Percentiles rank a stretch among this genome's conserved stretches.
Evolutionary conservation across 2,888 invertebrate genomes (phyloP).

Genomic region (Nephrocerus scutellatus): DNA sequence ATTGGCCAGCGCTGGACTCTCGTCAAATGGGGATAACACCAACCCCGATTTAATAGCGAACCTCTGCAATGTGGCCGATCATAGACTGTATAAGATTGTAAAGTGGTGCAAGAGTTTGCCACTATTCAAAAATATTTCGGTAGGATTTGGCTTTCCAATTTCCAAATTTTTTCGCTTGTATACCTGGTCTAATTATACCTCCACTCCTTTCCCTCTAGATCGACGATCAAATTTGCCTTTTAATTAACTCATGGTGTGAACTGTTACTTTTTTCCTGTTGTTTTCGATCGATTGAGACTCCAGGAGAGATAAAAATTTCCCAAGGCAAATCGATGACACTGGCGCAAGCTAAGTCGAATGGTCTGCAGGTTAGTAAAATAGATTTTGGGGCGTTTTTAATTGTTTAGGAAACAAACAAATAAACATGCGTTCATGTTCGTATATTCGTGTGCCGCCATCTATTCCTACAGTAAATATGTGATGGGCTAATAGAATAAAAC

Average conservation of each 20-base stretch:
- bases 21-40: constrained; percentile 53
- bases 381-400: too few relatives aligned
- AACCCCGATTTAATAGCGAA: constrained; percentile 82
- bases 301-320: constrained; percentile 75
- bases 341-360: constrained; percentile 45
- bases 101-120: constrained; percentile 98
- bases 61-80: constrained; percentile 90
- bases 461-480: too few relatives aligned
- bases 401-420: too few relatives aligned
- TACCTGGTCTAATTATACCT: not conserved
- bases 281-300: constrained; percentile 85
- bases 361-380: constrained; percentile 53
- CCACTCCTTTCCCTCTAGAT: constrained; percentile 56
- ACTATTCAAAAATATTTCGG: constrained; percentile 91
- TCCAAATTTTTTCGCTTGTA: constrained; percentile 1
- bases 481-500: too few relatives aligned
- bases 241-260: constrained; percentile 98
- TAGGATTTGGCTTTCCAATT: constrained; percentile 40
- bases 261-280: constrained; percentile 85
- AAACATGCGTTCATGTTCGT: too few relatives aligned
- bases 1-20: constrained; percentile 51
- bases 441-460: too few relatives aligned
- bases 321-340: constrained; percentile 46
- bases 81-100: constrained; percentile 92
- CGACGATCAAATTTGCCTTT: constrained; percentile 93